Conservation (phyloP, 1,140 invertebrate species). For the Drosophila virilis region DNA sequence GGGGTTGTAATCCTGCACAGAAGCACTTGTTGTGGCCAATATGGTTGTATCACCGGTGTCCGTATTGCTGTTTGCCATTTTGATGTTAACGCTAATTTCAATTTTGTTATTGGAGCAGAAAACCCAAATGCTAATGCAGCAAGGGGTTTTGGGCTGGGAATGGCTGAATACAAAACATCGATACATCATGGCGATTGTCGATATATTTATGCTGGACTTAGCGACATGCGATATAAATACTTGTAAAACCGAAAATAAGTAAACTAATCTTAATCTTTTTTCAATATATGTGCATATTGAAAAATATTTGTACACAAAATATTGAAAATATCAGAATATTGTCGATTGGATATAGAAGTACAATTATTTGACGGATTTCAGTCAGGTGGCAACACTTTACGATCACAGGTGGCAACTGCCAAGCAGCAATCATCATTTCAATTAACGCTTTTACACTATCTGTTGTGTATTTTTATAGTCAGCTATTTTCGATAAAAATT, state of each 20-base stretch:
- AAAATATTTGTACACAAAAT: background rate
- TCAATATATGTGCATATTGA: background rate
- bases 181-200: background rate
- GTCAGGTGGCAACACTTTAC: slow-evolving; percentile 10
- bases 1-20: slow-evolving; percentile 39
- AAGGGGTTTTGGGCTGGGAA: slow-evolving; percentile 9
- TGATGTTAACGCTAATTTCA: slow-evolving; percentile 75
- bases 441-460: background rate
- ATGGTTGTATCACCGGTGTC: slow-evolving; percentile 81
- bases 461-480: slow-evolving; percentile 7
- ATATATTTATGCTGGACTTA: background rate
- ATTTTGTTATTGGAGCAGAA: slow-evolving; percentile 62
- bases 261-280: background rate
- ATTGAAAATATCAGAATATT: background rate
- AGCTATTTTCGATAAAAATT: background rate
- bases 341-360: background rate
- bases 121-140: slow-evolving; percentile 25
- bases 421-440: slow-evolving; percentile 8
- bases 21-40: slow-evolving; percentile 54
- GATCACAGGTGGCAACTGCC: slow-evolving; percentile 34
- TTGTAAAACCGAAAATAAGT: background rate
- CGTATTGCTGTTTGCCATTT: slow-evolving; percentile 75
- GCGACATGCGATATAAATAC: background rate
- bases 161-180: background rate
- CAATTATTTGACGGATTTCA: background rate